Conservation (phyloP, 1,140 invertebrate genomes). For the Hestina assimilis region DNA sequence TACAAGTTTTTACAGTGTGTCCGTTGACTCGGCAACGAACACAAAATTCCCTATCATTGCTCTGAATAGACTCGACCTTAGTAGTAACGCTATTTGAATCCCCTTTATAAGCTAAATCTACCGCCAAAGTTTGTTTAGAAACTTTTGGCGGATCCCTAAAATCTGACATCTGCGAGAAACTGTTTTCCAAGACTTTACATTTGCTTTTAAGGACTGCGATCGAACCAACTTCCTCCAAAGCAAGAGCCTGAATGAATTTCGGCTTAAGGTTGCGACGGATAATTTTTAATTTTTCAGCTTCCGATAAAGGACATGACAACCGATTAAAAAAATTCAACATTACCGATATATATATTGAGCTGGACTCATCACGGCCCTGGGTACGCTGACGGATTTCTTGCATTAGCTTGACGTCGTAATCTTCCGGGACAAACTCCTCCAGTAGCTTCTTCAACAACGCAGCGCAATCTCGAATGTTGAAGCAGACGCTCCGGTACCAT, state of each 20-base stretch:
- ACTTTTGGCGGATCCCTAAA: no score
- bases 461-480: not conserved
- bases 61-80: no score
- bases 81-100: no score
- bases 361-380: not conserved
- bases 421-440: not conserved
- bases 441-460: not conserved
- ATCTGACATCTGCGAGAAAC: no score
- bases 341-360: not conserved
- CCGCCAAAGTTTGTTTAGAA: no score
- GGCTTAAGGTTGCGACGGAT: not conserved
- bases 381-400: not conserved
- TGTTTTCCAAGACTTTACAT: no score
- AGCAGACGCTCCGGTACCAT: not conserved
- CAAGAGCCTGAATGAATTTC: not conserved
- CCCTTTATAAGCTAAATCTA: no score
- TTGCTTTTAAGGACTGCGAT: no score
- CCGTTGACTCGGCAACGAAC: no score
- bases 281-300: not conserved
- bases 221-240: no score
- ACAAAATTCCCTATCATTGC: no score
- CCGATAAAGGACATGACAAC: not conserved
- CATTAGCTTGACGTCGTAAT: not conserved
- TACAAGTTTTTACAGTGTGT: no score
- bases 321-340: not conserved